Conservation (phyloP, 2,888 invertebrate genomes). For the Diloba caeruleocephala region DNA sequence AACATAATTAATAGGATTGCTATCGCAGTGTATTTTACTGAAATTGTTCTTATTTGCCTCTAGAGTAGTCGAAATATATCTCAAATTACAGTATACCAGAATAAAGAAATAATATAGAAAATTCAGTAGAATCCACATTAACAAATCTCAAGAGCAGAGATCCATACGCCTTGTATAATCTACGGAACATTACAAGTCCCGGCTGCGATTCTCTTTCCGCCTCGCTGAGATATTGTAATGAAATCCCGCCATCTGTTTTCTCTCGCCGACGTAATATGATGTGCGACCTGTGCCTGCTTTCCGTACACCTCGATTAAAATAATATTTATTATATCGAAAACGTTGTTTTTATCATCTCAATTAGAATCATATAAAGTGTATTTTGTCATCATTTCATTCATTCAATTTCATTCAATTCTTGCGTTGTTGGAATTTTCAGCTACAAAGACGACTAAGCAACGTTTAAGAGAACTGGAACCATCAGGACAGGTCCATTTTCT, state of each 20-base stretch:
- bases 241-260: conserved; percentile 86
- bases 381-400: conserved; percentile 13
- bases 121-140: conserved; percentile 58
- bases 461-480: too few species aligned
- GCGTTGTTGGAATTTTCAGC: too few species aligned
- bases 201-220: conserved; percentile 79
- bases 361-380: conserved; percentile 28
- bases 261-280: conserved; percentile 77
- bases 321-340: conserved; percentile 53
- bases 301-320: conserved; percentile 69
- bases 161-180: conserved; percentile 79
- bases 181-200: conserved; percentile 75
- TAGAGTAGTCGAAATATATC: too few species aligned
- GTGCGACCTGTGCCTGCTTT: conserved; percentile 73
- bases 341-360: conserved; percentile 37
- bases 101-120: conserved; percentile 44
- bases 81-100: conserved; percentile 24
- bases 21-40: too few species aligned
- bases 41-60: too few species aligned
- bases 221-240: conserved; percentile 84
- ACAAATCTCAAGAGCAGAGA: conserved; percentile 65
- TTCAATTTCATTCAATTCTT: not conserved
- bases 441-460: too few species aligned
- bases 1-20: too few species aligned
- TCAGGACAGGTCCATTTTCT: too few species aligned